Base-by-base conservation (phyloP, 2,888 invertebrate genomes). In the Apodemia duryi region DNA sequence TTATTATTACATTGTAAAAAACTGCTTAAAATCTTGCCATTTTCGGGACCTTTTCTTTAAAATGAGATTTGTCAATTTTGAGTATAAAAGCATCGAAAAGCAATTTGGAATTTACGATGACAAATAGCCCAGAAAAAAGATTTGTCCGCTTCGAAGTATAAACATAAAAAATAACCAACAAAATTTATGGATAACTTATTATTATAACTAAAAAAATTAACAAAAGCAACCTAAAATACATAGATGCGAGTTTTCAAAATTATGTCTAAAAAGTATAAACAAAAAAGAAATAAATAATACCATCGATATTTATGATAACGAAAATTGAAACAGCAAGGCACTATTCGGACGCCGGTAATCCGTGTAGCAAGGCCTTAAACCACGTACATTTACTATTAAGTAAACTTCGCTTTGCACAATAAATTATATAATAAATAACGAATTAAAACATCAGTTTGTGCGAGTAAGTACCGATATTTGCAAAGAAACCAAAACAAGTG, bases 401-500 rank as follows among this genome's bases (percentile, higher is more conserved):
- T 91, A 89, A 88, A 83, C 85, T 82, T 83, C 82, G 88, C 88
- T 76, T 75, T 79, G 75, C 73, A 75, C 70, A 77, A 81, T 76
- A 79, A 81, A 81, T 83, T 79, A 82, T 78, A 84, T 75, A 77
- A 82, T 84, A 86, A 85, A 86, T 86, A 84, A 87, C 78, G 68
- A 73, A 71, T 71, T 72, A 70, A 70, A 72, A 71, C 73, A 73
- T 74, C 60, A 78, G 82, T 86, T 88, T 88, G 88, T 88, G 88
- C 88, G 83, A 85, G 75, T 89, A 89, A 89, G 89, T 88, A 89
- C 89, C 82, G 79, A 85, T 82, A 71, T 71, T 66, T 74, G 71
- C 70, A 74, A 73, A 70, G 70, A 70, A 70, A 70, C 68, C 67
- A 62, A 64, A 65, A 67, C 63, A 64, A 66, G 29, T 52, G 57